Percentiles rank a stretch among this genome's conserved stretches.
These are phyloP conservation scores for Craseonycteris thonglongyai DNA, from an alignment of 2,113 vertebrate species.

Conservation along the genomic window DNA sequence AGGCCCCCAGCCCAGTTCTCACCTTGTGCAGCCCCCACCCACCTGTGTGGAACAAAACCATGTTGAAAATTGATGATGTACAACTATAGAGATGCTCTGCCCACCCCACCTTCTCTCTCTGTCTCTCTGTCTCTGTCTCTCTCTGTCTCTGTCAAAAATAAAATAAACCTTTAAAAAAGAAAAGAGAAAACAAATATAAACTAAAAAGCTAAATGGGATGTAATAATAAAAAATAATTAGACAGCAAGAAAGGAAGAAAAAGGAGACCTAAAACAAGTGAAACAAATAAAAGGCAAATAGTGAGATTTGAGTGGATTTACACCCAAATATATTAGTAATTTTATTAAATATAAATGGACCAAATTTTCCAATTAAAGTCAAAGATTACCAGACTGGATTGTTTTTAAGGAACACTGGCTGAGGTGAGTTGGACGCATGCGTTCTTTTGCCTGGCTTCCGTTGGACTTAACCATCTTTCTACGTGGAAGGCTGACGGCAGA, in stretches of 20 bases:
- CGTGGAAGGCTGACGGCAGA: not conserved
- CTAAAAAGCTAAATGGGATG: not conserved
- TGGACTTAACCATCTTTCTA: not conserved
- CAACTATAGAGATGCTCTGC: too few species aligned
- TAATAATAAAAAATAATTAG: not conserved
- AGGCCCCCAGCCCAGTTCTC: too few species aligned
- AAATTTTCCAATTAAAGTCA: not conserved
- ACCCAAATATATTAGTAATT: not conserved
- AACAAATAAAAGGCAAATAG: not conserved
- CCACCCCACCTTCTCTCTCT: too few species aligned
- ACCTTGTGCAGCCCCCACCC: too few species aligned
- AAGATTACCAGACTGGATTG: not conserved
- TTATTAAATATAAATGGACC: not conserved
- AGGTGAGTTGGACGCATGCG: too few species aligned
- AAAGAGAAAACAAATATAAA: not conserved
- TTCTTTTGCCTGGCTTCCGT: not conserved
- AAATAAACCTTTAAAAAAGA: too few species aligned
- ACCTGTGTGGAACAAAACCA: too few species aligned
- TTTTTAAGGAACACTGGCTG: not conserved
- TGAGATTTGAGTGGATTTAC: not conserved
- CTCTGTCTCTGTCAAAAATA: too few species aligned
- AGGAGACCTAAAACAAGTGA: not conserved
- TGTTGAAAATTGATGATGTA: too few species aligned
- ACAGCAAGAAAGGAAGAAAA: not conserved
- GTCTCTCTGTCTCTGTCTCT: too few species aligned